phyloP scores from a whole-genome alignment of 2,888 invertebrate species.

The Platerodrilus igneus region DNA sequence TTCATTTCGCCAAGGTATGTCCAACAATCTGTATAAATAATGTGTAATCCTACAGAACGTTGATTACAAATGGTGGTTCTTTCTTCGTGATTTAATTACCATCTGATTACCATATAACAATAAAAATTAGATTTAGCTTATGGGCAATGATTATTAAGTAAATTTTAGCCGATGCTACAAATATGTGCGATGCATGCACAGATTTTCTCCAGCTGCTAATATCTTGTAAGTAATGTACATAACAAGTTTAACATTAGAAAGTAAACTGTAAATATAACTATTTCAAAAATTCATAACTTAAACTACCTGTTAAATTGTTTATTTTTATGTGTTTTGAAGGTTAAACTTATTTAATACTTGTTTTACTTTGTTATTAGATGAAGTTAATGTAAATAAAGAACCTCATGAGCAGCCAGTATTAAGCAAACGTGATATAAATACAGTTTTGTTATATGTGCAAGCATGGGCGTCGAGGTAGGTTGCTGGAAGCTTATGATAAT shows the following conservation, averaged over 20 bases:
- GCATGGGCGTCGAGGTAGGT: conserved; percentile 83
- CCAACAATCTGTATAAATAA: neutral
- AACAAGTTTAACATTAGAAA: neutral
- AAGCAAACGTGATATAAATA: conserved; percentile 76
- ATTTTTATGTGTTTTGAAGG: too few species aligned
- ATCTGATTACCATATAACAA: conserved; percentile 32
- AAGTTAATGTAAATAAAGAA: conserved; percentile 73
- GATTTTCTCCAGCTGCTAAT: conserved; percentile 89
- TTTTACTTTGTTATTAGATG: conserved; percentile 56
- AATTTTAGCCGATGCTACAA: conserved; percentile 33
- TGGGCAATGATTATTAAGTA: conserved; percentile 25
- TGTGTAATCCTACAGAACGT: conserved; percentile 18
- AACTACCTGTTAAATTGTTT: conserved; percentile 17
- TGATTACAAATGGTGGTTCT: conserved; percentile 44
- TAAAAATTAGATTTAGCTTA: conserved; percentile 20
- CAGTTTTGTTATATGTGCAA: conserved; percentile 77
- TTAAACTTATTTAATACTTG: too few species aligned
- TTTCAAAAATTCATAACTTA: conserved; percentile 8
- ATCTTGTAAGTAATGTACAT: conserved; percentile 69
- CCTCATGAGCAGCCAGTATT: conserved; percentile 70
- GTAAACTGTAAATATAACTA: neutral
- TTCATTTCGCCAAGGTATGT: too few species aligned
- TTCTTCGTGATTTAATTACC: conserved; percentile 40
- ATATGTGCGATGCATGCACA: conserved; percentile 92
- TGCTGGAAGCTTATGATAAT: neutral